A percentile compares a stretch with the other conserved stretches of the same genome.
phyloP scores from a whole-genome alignment of 2,113 vertebrate species.

The Mormyrus iriodes region DNA sequence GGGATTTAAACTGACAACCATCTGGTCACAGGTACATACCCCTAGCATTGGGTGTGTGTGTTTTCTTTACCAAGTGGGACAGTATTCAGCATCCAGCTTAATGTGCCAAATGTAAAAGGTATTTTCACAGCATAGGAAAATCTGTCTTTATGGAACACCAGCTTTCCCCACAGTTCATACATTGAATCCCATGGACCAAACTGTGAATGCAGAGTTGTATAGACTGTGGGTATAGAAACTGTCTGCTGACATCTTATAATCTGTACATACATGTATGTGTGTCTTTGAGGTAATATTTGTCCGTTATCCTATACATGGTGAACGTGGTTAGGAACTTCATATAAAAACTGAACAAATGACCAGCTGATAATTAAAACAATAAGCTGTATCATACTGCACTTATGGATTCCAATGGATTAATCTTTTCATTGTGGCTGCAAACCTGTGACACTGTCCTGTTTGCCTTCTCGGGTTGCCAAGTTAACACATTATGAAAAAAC shows the following conservation, averaged over 20 bases:
- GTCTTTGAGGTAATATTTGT: background rate
- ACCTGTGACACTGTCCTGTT: background rate
- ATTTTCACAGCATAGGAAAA: constrained; percentile 3
- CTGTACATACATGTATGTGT: background rate
- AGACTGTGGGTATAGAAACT: background rate
- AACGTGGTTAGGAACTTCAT: background rate
- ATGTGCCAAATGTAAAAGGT: constrained; percentile 9
- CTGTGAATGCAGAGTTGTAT: background rate
- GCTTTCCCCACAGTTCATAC: background rate
- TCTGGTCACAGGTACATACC: background rate
- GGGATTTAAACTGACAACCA: background rate
- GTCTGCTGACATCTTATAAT: background rate
- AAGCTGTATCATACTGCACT: background rate
- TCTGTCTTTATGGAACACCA: background rate
- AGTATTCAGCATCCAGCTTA: background rate
- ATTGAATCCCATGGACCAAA: background rate
- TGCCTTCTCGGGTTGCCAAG: background rate
- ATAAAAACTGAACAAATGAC: constrained; percentile 1
- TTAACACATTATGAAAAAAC: background rate
- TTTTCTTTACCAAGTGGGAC: constrained; percentile 20
- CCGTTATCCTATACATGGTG: background rate
- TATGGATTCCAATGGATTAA: background rate
- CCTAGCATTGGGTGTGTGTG: background rate
- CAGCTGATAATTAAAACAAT: background rate
- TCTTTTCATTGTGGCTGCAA: background rate